Percentiles rank a stretch among this genome's conserved stretches.
phyloP scores from a whole-genome alignment of 2,113 vertebrate genomes.

The Dasyurus viverrinus region DNA sequence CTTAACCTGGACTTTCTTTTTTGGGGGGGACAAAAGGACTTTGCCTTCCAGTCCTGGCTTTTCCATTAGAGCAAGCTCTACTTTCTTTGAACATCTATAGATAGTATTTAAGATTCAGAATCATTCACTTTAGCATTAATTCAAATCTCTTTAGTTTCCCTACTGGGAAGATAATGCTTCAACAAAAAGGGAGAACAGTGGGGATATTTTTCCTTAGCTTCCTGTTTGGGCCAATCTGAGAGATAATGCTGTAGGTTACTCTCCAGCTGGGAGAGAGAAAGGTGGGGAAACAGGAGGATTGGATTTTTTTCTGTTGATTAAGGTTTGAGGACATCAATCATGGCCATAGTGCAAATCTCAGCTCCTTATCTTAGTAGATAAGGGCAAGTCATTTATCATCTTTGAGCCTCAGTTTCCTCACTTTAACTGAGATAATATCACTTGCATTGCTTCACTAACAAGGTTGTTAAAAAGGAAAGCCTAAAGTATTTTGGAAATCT shows the following conservation, averaged over 20 bases:
- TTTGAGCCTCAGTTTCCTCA: neutral
- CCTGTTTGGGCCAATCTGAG: neutral
- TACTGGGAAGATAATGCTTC: neutral
- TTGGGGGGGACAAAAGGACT: no score
- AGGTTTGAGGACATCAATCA: neutral
- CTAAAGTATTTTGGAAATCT: neutral
- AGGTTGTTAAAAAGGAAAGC: neutral
- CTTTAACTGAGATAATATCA: neutral
- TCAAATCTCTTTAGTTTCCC: neutral
- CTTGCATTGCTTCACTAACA: neutral
- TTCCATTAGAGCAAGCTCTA: neutral
- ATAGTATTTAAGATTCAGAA: neutral
- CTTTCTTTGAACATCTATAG: neutral
- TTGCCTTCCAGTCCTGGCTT: neutral
- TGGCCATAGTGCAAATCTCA: neutral
- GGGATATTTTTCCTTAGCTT: neutral
- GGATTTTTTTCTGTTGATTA: neutral
- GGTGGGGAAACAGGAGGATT: neutral
- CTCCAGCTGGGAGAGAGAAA: neutral
- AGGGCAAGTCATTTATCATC: neutral
- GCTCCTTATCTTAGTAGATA: neutral
- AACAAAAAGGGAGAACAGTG: neutral
- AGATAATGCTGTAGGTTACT: neutral
- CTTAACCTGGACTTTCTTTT: neutral
- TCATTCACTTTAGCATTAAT: neutral